Evolutionary conservation across 2,888 invertebrate species (phyloP).

Genomic region (Tanytarsus gracilentus): DNA sequence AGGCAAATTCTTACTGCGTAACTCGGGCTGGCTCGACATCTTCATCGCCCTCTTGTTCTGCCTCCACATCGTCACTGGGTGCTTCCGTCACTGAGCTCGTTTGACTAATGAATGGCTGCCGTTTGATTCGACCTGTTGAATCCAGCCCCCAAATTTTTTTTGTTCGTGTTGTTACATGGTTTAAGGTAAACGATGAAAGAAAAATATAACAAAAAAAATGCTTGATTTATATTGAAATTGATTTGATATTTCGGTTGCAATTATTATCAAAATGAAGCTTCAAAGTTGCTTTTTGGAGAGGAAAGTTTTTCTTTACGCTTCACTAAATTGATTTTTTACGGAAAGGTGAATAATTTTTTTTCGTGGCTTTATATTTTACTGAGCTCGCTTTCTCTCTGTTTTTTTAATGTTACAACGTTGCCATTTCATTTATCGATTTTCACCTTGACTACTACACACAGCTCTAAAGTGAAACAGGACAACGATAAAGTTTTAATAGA

Average conservation of each 20-base stretch:
- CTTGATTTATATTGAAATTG: constrained; percentile 10
- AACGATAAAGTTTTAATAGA: too few relatives aligned
- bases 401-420: too few relatives aligned
- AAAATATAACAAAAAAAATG: too few relatives aligned
- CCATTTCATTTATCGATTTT: constrained; percentile 38
- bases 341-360: background rate
- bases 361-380: background rate
- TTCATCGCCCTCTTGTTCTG: constrained; percentile 44
- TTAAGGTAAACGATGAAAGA: background rate
- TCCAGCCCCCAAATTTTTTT: background rate
- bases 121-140: constrained; percentile 28
- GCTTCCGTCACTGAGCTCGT: constrained; percentile 60
- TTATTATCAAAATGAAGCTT: background rate
- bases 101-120: constrained; percentile 47
- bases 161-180: background rate
- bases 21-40: constrained; percentile 55
- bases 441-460: too few relatives aligned
- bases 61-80: constrained; percentile 59
- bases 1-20: constrained; percentile 49
- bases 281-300: background rate
- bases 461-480: too few relatives aligned
- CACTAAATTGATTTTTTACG: background rate
- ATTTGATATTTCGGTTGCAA: background rate
- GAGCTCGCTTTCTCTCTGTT: too few relatives aligned
- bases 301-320: background rate